Evolutionary conservation across 64 coral and sea anemone genomes (phyloP).

Genomic region (Porites australiensis): DNA sequence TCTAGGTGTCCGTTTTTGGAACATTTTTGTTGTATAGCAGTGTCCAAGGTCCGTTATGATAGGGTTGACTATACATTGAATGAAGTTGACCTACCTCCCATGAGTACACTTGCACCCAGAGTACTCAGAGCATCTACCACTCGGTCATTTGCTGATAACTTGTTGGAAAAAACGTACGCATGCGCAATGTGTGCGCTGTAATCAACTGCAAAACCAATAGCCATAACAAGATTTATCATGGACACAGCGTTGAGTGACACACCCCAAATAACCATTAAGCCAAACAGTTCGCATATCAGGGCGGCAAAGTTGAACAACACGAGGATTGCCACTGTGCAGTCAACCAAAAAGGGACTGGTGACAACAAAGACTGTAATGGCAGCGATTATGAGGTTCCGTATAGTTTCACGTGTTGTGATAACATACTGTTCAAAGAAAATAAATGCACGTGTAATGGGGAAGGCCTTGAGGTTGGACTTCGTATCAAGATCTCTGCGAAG

Average conservation of each 20-base stretch:
- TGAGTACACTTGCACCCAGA: conserved; percentile 64
- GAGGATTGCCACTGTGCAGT: conserved; percentile 42
- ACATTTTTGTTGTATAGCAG: too few species aligned
- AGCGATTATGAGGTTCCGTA: conserved; percentile 78
- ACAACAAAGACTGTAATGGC: conserved; percentile 58
- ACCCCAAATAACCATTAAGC: conserved; percentile 66
- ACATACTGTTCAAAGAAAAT: conserved; percentile 68
- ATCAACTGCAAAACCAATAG: conserved; percentile 62
- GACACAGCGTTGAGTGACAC: conserved; percentile 70
- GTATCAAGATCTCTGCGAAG: conserved; percentile 43
- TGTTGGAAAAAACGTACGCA: conserved; percentile 55
- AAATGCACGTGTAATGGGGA: conserved; percentile 48
- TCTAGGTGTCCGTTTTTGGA: too few species aligned
- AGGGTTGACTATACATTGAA: too few species aligned
- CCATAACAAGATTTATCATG: conserved; percentile 72
- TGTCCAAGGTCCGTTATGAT: too few species aligned
- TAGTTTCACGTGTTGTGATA: conserved; percentile 40
- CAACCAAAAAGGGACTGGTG: conserved; percentile 64
- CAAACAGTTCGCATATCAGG: conserved; percentile 64
- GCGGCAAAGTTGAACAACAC: conserved; percentile 58
- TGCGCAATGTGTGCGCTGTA: conserved; percentile 73
- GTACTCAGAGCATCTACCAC: conserved; percentile 57
- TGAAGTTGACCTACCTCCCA: conserved; percentile 52
- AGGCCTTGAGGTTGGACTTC: conserved; percentile 46
- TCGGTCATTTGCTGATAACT: conserved; percentile 30